These are phyloP conservation scores for Haemorhous mexicanus DNA, from an alignment of 2,113 vertebrate genomes.

Conservation along the genomic window DNA sequence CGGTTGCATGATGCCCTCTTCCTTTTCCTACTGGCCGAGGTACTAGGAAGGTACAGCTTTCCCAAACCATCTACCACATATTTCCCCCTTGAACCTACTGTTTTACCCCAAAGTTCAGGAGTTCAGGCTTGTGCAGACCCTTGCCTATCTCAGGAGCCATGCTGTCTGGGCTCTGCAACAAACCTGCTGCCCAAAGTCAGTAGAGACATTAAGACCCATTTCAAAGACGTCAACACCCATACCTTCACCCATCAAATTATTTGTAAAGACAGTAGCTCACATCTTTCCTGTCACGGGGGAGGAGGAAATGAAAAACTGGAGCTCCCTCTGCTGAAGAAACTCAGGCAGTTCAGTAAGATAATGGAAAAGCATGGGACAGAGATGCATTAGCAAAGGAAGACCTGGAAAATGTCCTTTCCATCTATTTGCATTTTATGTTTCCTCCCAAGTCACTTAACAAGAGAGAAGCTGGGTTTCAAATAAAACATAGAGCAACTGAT, in stretches of 20 bases:
- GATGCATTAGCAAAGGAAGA: no score
- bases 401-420: neutral
- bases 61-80: neutral
- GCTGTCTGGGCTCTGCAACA: neutral
- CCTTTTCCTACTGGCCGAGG: neutral
- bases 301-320: neutral
- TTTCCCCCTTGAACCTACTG: neutral
- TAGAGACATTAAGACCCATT: neutral
- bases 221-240: neutral
- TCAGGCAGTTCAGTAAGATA: neutral
- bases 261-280: neutral
- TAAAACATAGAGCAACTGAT: neutral
- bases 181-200: neutral
- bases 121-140: neutral
- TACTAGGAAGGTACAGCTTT: neutral
- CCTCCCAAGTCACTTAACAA: neutral
- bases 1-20: accelerated
- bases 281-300: neutral
- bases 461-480: neutral
- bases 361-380: neutral
- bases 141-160: neutral
- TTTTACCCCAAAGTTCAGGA: neutral
- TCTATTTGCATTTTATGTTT: neutral
- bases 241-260: neutral
- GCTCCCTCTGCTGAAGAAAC: conserved; percentile 31